Conservation (phyloP, 1,140 invertebrate species). For the Pinna nobilis region DNA sequence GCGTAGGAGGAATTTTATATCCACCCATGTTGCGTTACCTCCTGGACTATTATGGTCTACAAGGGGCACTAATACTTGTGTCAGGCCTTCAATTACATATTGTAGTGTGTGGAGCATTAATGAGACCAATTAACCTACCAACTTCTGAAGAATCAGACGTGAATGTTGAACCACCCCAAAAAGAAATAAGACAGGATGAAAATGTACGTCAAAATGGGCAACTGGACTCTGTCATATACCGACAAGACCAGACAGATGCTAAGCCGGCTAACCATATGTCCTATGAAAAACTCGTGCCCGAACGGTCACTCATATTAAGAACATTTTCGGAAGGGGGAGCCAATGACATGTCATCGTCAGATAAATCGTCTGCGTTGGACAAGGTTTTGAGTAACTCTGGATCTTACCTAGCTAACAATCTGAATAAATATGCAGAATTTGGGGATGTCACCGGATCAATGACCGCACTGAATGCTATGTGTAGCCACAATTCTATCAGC, state of each 20-base stretch:
- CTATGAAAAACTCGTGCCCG: not conserved
- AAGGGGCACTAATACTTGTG: constrained; percentile 13
- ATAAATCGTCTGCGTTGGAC: no score
- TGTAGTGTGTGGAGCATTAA: constrained; percentile 19
- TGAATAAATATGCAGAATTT: not conserved
- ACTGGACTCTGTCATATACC: not conserved
- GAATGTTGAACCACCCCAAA: not conserved
- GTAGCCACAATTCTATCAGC: not conserved
- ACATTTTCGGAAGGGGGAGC: no score
- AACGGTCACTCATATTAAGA: no score
- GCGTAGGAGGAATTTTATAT: constrained; percentile 16
- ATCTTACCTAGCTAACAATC: no score
- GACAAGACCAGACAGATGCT: not conserved
- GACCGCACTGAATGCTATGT: not conserved
- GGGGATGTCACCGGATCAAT: not conserved
- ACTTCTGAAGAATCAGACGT: not conserved
- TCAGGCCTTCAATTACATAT: constrained; percentile 15
- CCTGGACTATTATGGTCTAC: constrained; percentile 20
- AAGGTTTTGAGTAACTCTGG: no score
- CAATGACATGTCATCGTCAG: no score
- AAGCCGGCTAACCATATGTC: not conserved
- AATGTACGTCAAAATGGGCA: not conserved
- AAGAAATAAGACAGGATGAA: not conserved
- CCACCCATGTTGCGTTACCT: constrained; percentile 10
- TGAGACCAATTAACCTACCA: not conserved